These are phyloP conservation scores for Lacerta viridis DNA, from an alignment of 2,797 vertebrate species.

Conservation along the genomic window DNA sequence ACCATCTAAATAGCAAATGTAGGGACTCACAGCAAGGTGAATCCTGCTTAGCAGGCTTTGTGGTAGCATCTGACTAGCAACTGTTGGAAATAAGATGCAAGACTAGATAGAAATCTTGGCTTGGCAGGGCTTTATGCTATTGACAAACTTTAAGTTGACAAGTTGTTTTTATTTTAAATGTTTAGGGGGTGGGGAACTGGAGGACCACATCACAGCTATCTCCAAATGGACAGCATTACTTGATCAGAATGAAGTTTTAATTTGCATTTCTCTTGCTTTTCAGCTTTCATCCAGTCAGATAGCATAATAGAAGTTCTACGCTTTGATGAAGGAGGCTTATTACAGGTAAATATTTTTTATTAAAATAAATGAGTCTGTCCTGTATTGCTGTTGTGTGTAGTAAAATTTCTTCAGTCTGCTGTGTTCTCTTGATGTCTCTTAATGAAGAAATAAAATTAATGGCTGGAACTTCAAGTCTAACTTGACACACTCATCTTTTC, in stretches of 20 bases:
- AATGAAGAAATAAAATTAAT: background rate
- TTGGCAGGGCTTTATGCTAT: background rate
- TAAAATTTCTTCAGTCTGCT: constrained; percentile 9
- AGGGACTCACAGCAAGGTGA: background rate
- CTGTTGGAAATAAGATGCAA: background rate
- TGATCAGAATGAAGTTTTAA: constrained; percentile 11
- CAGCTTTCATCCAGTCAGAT: constrained; percentile 98
- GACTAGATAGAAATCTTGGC: background rate
- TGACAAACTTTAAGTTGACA: background rate
- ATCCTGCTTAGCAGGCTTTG: background rate
- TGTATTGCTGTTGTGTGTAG: background rate
- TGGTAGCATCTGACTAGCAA: background rate
- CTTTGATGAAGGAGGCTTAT: constrained; percentile 94
- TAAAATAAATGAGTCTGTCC: constrained; percentile 5
- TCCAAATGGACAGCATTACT: background rate
- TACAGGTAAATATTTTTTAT: constrained; percentile 86
- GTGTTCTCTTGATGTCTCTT: background rate
- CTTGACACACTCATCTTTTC: background rate
- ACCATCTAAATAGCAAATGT: background rate
- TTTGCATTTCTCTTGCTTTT: constrained; percentile 65
- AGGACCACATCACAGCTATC: background rate
- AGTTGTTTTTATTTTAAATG: background rate
- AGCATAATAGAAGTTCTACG: constrained; percentile 97
- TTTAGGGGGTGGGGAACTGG: background rate
- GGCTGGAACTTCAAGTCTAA: background rate